Evolutionary conservation across 2,888 invertebrate species (phyloP).

Genomic region (Agapetus fuscipes): DNA sequence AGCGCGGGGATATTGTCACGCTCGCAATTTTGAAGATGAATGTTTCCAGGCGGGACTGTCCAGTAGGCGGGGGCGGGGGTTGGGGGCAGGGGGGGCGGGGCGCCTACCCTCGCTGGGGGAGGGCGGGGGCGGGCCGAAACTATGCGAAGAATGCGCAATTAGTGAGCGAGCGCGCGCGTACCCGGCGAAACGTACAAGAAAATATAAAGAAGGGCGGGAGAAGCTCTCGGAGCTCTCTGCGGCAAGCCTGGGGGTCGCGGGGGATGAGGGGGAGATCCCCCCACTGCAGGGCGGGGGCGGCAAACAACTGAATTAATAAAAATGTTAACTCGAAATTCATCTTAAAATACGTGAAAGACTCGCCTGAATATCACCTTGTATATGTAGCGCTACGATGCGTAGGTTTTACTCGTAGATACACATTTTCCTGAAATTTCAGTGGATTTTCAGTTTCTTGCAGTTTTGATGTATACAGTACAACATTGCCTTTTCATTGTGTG

Average conservation of each 20-base stretch:
- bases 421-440: too few species aligned
- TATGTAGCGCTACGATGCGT: too few species aligned
- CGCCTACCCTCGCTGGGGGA: too few species aligned
- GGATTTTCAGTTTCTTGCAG: too few species aligned
- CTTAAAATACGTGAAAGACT: too few species aligned
- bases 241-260: slow-evolving; percentile 16
- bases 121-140: slow-evolving; percentile 69
- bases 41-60: slow-evolving; percentile 23
- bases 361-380: too few species aligned
- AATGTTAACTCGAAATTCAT: slow-evolving; percentile 1
- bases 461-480: too few species aligned
- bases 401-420: too few species aligned
- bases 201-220: slow-evolving; percentile 60
- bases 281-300: slow-evolving; percentile 9
- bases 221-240: slow-evolving; percentile 39
- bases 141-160: slow-evolving; percentile 97
- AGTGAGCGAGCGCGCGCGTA: slow-evolving; percentile 71
- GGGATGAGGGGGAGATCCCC: too few species aligned
- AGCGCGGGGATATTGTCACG: slow-evolving; percentile 26
- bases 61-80: slow-evolving; percentile 21
- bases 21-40: slow-evolving; percentile 23
- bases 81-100: slow-evolving; percentile 21
- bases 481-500: too few species aligned
- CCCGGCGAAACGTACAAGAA: slow-evolving; percentile 51
- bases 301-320: too few species aligned